phyloP scores from a whole-genome alignment of 2,888 invertebrate species.

The Epinotia brunnichana region DNA sequence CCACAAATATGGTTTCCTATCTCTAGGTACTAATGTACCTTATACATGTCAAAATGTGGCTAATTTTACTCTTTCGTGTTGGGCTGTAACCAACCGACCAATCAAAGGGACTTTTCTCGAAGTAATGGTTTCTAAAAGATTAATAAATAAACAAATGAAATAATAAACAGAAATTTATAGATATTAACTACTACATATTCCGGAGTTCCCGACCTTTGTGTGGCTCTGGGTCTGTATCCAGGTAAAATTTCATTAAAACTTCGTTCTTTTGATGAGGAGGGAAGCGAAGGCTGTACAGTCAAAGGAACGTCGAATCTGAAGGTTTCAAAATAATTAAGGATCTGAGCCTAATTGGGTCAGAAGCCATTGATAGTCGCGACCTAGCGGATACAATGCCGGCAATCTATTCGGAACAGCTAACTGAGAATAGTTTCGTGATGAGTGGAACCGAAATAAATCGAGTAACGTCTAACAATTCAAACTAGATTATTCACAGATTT shows the following conservation, averaged over 20 bases:
- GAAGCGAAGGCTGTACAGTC: neutral
- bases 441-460: conserved; percentile 62
- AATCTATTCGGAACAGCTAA: conserved; percentile 49
- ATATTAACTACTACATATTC: neutral
- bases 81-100: neutral
- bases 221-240: neutral
- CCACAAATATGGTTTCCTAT: neutral
- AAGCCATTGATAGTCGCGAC: conserved; percentile 45
- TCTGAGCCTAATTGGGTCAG: conserved; percentile 18
- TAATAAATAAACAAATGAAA: neutral
- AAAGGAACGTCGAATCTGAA: neutral
- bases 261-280: neutral
- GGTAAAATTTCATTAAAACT: conserved; percentile 1
- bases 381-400: conserved; percentile 45
- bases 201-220: neutral
- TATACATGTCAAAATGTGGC: neutral
- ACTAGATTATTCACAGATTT: conserved; percentile 3
- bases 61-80: neutral
- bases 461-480: conserved; percentile 54
- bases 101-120: neutral
- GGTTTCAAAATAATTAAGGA: neutral
- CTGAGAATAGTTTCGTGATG: conserved; percentile 68
- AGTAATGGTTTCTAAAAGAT: neutral
- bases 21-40: neutral
- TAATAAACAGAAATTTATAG: neutral